These are phyloP conservation scores for Numenius phaeopus DNA, from an alignment of 2,797 vertebrate genomes.

Conservation along the genomic window DNA sequence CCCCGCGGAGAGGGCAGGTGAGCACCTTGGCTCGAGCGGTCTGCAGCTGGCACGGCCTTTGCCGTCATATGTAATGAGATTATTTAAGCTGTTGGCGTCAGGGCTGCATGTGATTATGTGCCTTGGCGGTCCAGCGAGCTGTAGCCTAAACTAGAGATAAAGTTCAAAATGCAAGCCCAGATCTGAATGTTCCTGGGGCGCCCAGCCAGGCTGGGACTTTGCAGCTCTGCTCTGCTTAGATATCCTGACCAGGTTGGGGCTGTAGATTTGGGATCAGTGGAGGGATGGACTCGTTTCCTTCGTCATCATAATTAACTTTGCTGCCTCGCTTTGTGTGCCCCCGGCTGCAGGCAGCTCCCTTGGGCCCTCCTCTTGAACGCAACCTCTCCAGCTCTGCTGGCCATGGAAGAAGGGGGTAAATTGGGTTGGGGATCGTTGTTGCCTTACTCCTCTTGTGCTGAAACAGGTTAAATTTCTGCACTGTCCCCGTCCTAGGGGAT, in stretches of 20 bases:
- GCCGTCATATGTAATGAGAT: constrained; percentile 30
- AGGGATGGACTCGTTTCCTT: background rate
- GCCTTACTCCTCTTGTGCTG: accelerated
- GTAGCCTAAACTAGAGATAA: constrained; percentile 24
- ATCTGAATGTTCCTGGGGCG: constrained; percentile 47
- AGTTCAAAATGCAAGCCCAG: background rate
- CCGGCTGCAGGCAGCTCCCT: background rate
- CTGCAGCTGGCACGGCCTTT: background rate
- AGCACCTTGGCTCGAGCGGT: background rate
- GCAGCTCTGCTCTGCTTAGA: background rate
- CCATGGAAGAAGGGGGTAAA: background rate
- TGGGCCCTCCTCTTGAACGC: background rate
- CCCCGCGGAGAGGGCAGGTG: background rate
- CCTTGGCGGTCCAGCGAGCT: background rate
- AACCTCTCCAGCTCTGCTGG: background rate
- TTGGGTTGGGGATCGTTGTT: accelerated
- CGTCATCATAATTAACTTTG: accelerated
- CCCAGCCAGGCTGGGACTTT: constrained; percentile 22
- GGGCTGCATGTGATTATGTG: constrained; percentile 34
- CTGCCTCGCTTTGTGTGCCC: background rate
- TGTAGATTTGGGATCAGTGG: accelerated
- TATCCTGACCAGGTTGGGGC: background rate
- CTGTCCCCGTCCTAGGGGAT: background rate
- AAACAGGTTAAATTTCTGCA: background rate
- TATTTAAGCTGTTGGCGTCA: constrained; percentile 33